Evolutionary conservation across 1,140 invertebrate species (phyloP), one percentile per base, ranked within the genome.

Genomic region (Sminthurides bifidus): DNA sequence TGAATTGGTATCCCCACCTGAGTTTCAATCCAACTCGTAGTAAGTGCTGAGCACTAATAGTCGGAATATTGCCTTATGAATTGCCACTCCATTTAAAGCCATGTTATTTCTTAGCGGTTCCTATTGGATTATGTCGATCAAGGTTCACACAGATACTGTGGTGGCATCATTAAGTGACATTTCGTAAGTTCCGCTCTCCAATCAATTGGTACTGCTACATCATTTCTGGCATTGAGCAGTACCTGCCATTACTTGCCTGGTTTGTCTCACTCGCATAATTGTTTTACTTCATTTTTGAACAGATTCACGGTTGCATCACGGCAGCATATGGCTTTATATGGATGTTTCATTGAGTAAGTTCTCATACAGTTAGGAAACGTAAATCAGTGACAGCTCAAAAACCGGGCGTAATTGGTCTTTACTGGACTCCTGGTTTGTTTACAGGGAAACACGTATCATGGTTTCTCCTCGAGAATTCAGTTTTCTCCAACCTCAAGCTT

Each of bases 281-380:
- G 24, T 21, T 43, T 23, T 6, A 43, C 10, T 21, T 43, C 8
- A 21, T 43, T 23, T 10, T 10, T 43, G 17, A 43, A 43, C 41
- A 43, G 41, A 6, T 48, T 48, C 10, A 48, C 45, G 8, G 29
- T 48, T 26, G 15, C 45, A 15, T 48, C 45, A 12, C 12, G 45
- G 23, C 45, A 48, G 45, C 45, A 48, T 23, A 26, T 48, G 10
- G 45, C 45, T 10, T 23, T 48, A 12, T 48, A 48, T 29, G 15
- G 24, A 14, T 48, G 45, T 26, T 48, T 48, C 19, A 26, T 48
- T 4, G 45, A 8, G 45, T 48, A 6, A 48, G 45, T 48, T 23
- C 24, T 43, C 6, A 43, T 19, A 10, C 40, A 43, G 6, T 43
- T 43, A 14, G 8, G 40, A 14, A 10, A n/a, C 8, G 8, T 10